phyloP scores from a whole-genome alignment of 1,140 invertebrate genomes.

The Liolophura sinensis region DNA sequence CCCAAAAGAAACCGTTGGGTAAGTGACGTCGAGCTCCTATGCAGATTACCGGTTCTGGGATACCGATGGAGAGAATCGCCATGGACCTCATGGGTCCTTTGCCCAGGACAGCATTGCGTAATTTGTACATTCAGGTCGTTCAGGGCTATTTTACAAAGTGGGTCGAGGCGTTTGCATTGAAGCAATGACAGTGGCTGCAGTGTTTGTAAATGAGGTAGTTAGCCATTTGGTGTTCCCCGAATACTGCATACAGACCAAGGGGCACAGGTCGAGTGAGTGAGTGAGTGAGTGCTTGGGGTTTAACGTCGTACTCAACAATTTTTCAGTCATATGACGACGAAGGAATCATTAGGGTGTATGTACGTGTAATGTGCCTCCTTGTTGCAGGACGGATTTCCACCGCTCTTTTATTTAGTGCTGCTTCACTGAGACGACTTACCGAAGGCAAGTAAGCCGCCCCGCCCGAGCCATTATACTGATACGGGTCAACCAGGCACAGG shows the following conservation, averaged over 20 bases:
- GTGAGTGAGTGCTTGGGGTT: no score
- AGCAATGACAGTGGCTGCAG: slow-evolving; percentile 46
- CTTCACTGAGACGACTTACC: no score
- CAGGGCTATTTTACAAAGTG: slow-evolving; percentile 57
- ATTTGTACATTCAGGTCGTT: slow-evolving; percentile 52
- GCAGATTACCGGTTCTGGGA: background rate
- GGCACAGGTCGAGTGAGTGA: no score
- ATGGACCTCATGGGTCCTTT: slow-evolving; percentile 14
- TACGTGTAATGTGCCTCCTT: no score
- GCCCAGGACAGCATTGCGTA: slow-evolving; percentile 24
- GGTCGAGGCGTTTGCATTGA: slow-evolving; percentile 51
- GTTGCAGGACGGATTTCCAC: no score
- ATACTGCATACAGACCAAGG: slow-evolving; percentile 52
- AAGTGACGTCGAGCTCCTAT: background rate
- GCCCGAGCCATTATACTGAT: no score
- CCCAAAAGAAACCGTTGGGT: background rate
- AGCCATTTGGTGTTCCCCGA: slow-evolving; percentile 49
- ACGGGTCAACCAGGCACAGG: no score
- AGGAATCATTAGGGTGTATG: no score
- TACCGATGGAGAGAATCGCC: slow-evolving; percentile 7
- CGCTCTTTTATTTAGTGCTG: no score
- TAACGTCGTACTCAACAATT: no score
- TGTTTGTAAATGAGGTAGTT: slow-evolving; percentile 46
- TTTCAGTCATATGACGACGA: no score
- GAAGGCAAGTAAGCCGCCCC: no score